A percentile compares a stretch with the other conserved stretches of the same genome.
phyloP scores from a whole-genome alignment of 2,888 invertebrate genomes.

The Punctoribates punctum region DNA sequence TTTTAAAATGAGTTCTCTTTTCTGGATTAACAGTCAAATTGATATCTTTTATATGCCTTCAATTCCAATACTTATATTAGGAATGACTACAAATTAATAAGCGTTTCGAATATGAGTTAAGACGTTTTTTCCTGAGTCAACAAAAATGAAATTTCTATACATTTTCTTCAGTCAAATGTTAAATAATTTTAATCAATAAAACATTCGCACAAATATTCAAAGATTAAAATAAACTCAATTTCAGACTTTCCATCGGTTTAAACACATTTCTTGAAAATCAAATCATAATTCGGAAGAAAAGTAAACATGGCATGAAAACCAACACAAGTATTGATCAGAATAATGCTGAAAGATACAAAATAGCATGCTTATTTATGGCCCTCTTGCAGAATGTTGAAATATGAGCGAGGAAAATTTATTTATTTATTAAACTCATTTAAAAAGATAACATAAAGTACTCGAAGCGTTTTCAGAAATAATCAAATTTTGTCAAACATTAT shows the following conservation, averaged over 20 bases:
- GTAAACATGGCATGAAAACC: too few relatives aligned
- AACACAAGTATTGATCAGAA: too few relatives aligned
- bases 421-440: too few relatives aligned
- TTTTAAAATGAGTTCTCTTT: background rate
- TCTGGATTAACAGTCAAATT: slow-evolving; percentile 25
- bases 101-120: background rate
- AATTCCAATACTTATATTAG: background rate
- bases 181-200: slow-evolving; percentile 25
- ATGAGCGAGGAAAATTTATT: too few relatives aligned
- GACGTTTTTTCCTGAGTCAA: background rate
- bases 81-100: slow-evolving; percentile 11
- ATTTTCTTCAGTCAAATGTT: slow-evolving; percentile 19
- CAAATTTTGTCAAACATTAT: background rate
- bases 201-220: background rate
- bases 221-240: background rate
- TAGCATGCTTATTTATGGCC: too few relatives aligned
- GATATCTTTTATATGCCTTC: slow-evolving; percentile 27
- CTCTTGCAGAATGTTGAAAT: too few relatives aligned
- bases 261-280: too few relatives aligned
- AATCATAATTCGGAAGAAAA: too few relatives aligned
- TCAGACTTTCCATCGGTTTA: too few relatives aligned
- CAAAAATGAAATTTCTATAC: slow-evolving; percentile 14
- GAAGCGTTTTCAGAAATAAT: too few relatives aligned
- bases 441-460: too few relatives aligned
- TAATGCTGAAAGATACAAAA: too few relatives aligned